Base-by-base conservation (phyloP, 2,113 vertebrate species). In the Coptodon bakossiorum region DNA sequence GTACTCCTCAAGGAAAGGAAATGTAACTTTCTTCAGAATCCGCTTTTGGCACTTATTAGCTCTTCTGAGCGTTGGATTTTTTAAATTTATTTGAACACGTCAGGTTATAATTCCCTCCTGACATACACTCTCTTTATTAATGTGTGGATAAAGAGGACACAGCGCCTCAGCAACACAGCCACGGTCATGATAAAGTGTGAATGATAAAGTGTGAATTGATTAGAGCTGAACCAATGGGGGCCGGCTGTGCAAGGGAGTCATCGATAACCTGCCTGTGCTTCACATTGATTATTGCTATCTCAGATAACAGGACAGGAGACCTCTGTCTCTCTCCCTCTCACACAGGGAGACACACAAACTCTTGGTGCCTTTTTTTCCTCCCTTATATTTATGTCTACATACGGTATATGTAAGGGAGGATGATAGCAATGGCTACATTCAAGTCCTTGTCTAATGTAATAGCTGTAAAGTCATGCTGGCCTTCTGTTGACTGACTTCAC, bases 181-280 rank as follows among this genome's bases (percentile, higher is more conserved):
- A 31, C 17, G 57, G 76, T 86, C 87, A 80, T 11, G 66, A 61
- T 81, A 89, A 90, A 91, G 87, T 59, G 87, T 61, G 53, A 87
- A 94, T 81, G 57, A 93, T 86, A 80, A 83, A 61, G 83, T 81
- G 81, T 86, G 78, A 86, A 93, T 88, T 92, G 83, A 94, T 93
- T 78, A 9, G 78, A 57, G 81, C 40, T 79, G 61, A 86, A 84
- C 81, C 82, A 61, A 50, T 43, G 50, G 71, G 45, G 90, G 54
- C 22, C 27, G 19, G 54, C 61, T 61, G 13, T 29, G 54, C 82
- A 88, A 29, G 79, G 63, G 79, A 87, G 31, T 85, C 90, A 91
- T 91, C 17, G 38, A 93, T 93, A 91, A 92, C 76, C 81, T 83
- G 68, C 81, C 81, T 81, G 79, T 81, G 86, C 71, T 86, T 34